A percentile compares a stretch with the other conserved stretches of the same genome.
Conservation (phyloP, 2,113 vertebrate genomes). For the Calidris pugnax region DNA sequence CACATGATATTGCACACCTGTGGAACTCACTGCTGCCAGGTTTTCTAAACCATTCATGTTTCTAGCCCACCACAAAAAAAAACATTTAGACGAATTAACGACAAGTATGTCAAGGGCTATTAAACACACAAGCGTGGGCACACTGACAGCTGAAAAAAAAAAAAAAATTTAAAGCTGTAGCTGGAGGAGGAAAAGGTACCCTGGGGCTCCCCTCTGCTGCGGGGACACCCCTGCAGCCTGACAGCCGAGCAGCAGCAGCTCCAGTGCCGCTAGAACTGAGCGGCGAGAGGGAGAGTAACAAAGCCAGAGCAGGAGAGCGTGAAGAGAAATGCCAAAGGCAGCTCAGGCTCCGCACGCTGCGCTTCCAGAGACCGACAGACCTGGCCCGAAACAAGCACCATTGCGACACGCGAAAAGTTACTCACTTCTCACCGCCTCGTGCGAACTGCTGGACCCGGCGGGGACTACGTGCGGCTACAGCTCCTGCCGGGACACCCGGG, state of each 20-base stretch:
- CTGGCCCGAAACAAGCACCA: neutral
- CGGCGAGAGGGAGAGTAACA: neutral
- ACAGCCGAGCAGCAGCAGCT: neutral
- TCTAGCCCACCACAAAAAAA: neutral
- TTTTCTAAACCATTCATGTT: neutral
- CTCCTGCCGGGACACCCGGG: neutral
- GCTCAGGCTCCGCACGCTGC: neutral
- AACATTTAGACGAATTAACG: neutral
- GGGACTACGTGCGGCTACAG: neutral
- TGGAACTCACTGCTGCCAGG: neutral
- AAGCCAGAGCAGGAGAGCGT: neutral
- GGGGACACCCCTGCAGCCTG: neutral
- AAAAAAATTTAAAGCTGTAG: too few species aligned
- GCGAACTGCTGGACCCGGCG: neutral
- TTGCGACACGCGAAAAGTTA: neutral
- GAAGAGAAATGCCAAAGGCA: neutral
- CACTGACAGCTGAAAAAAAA: neutral
- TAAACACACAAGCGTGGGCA: neutral
- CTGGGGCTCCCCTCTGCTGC: neutral
- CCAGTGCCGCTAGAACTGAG: neutral
- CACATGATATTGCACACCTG: neutral
- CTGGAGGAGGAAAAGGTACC: neutral
- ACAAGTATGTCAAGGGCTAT: neutral
- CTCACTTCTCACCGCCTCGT: neutral
- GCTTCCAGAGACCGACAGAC: neutral